phyloP scores from a whole-genome alignment of 2,113 vertebrate species.

The Pipa parva region DNA sequence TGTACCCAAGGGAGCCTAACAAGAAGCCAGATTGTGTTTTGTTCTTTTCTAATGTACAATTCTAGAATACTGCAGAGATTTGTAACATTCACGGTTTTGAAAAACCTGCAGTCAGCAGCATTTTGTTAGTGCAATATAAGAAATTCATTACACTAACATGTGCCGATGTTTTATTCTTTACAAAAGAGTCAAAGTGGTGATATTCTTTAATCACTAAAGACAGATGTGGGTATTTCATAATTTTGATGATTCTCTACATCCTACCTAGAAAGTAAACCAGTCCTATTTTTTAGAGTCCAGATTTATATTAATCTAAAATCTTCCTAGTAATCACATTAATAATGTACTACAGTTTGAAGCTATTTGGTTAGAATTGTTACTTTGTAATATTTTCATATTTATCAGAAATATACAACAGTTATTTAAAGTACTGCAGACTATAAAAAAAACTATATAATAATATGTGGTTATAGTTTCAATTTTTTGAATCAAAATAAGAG shows the following conservation, averaged over 20 bases:
- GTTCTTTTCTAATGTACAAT: conserved; percentile 4
- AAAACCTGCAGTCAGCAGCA: conserved; percentile 22
- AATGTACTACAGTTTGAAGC: not conserved
- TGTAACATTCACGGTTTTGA: conserved; percentile 7
- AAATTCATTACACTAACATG: not conserved
- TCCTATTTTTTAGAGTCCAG: too few species aligned
- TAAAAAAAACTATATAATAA: too few species aligned
- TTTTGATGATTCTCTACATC: not conserved
- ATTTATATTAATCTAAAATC: too few species aligned
- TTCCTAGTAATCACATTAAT: too few species aligned
- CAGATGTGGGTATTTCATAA: not conserved
- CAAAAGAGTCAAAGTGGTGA: not conserved
- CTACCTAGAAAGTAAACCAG: not conserved
- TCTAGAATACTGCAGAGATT: conserved; percentile 16
- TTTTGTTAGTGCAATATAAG: not conserved
- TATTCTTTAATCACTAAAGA: not conserved
- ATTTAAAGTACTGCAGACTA: too few species aligned
- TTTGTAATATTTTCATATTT: too few species aligned
- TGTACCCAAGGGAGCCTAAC: conserved; percentile 7
- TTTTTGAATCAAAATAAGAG: too few species aligned
- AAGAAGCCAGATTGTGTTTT: conserved; percentile 2
- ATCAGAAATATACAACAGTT: too few species aligned
- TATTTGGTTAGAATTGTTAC: too few species aligned
- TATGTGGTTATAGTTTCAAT: too few species aligned
- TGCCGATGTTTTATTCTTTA: not conserved